A percentile compares a stretch with the other conserved stretches of the same genome.
phyloP scores from a whole-genome alignment of 2,113 vertebrate species.

The Sclerurus mexicanus region DNA sequence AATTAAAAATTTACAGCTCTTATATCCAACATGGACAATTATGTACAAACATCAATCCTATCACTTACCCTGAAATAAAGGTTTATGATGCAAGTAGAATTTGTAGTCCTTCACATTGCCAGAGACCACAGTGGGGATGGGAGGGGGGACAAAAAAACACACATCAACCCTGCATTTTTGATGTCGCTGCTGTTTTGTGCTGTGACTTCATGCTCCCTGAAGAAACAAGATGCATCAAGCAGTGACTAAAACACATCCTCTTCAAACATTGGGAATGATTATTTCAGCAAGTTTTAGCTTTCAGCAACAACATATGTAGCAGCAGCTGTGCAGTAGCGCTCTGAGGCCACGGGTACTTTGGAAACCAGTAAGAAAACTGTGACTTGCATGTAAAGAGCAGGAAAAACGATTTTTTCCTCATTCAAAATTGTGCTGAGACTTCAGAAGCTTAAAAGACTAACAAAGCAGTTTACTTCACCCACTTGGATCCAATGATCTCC shows the following conservation, averaged over 20 bases:
- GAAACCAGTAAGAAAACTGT: conserved; percentile 61
- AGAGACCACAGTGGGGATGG: neutral
- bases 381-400: conserved; percentile 59
- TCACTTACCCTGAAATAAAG: conserved; percentile 26
- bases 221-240: conserved; percentile 59
- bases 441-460: conserved; percentile 44
- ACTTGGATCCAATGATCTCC: neutral
- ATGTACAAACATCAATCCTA: neutral
- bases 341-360: conserved; percentile 46
- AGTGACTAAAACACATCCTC: conserved; percentile 39
- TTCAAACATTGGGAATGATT: conserved; percentile 59
- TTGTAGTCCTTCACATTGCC: conserved; percentile 1
- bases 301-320: conserved; percentile 62
- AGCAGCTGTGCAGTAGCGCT: conserved; percentile 63
- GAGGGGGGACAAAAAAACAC: neutral
- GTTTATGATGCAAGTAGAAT: conserved; percentile 3
- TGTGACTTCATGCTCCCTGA: conserved; percentile 49
- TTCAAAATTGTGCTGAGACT: conserved; percentile 60
- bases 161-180: neutral
- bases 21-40: neutral
- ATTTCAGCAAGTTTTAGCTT: conserved; percentile 74
- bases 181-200: neutral
- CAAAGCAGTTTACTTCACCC: neutral
- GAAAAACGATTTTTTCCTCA: neutral
- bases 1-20: conserved; percentile 5